Evolutionary conservation across 1,140 invertebrate species (phyloP).

Genomic region (Drosophila serrata): DNA sequence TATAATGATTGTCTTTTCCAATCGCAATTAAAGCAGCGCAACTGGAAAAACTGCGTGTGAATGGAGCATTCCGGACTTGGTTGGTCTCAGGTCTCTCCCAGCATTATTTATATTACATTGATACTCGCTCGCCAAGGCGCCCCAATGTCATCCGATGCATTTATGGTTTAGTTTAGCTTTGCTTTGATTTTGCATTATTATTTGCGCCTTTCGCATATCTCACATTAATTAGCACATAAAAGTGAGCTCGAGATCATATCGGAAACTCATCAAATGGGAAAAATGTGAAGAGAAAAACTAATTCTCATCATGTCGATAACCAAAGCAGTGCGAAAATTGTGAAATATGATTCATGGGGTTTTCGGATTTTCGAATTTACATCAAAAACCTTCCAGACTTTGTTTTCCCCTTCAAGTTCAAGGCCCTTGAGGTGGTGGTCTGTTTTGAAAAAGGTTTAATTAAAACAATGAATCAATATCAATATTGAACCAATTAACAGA

Average conservation of each 20-base stretch:
- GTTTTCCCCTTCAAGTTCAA: slow-evolving; percentile 9
- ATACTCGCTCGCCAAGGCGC: slow-evolving; percentile 18
- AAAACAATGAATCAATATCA: slow-evolving; percentile 5
- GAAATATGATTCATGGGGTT: slow-evolving; percentile 11
- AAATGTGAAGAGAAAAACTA: slow-evolving; percentile 1
- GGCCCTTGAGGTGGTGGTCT: slow-evolving; percentile 1
- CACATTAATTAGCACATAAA: slow-evolving; percentile 59
- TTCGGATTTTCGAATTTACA: background rate
- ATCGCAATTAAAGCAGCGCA: slow-evolving; percentile 36
- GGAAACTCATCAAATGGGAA: slow-evolving; percentile 21
- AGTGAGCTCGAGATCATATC: slow-evolving; percentile 9
- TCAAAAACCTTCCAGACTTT: background rate
- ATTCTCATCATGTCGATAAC: slow-evolving; percentile 17
- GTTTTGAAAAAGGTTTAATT: background rate
- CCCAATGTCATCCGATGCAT: slow-evolving; percentile 63
- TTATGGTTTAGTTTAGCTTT: slow-evolving; percentile 40
- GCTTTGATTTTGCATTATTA: slow-evolving; percentile 17
- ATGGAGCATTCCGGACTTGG: slow-evolving; percentile 37
- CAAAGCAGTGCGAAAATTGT: slow-evolving; percentile 26
- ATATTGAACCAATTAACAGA: slow-evolving; percentile 4
- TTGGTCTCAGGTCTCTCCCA: slow-evolving; percentile 16
- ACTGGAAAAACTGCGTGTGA: slow-evolving; percentile 65
- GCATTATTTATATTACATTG: slow-evolving; percentile 11
- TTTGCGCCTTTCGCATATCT: slow-evolving; percentile 61
- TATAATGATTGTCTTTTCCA: slow-evolving; percentile 45